Conservation (phyloP, 2,888 invertebrate genomes). For the Chymomyza procnemis region DNA sequence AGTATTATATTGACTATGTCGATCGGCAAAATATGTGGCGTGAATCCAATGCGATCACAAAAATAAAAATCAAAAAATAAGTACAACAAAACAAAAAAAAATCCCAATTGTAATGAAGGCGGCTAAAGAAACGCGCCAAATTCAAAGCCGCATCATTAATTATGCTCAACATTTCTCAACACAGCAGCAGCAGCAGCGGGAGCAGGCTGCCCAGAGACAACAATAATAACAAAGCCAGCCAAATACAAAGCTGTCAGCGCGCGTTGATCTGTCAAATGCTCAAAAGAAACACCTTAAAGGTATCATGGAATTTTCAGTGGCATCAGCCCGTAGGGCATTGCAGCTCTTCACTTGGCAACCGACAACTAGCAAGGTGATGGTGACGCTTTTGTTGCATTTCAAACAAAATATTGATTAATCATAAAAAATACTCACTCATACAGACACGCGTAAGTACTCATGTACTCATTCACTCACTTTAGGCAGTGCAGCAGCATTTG, state of each 20-base stretch:
- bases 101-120: background rate
- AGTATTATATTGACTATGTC: background rate
- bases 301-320: slow-evolving; percentile 29
- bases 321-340: slow-evolving; percentile 28
- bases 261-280: slow-evolving; percentile 70
- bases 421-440: slow-evolving; percentile 29
- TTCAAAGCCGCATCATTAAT: slow-evolving; percentile 73
- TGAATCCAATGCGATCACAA: slow-evolving; percentile 65
- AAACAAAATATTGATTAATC: slow-evolving; percentile 72
- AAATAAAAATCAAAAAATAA: no score
- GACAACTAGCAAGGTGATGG: slow-evolving; percentile 4
- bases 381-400: slow-evolving; percentile 67
- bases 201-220: slow-evolving; percentile 6
- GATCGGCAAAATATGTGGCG: slow-evolving; percentile 35
- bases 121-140: slow-evolving; percentile 28
- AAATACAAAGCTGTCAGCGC: slow-evolving; percentile 67
- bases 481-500: background rate
- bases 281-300: slow-evolving; percentile 52
- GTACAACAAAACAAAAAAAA: slow-evolving; percentile 3
- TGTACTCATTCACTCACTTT: background rate
- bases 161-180: slow-evolving; percentile 65
- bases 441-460: background rate
- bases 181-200: slow-evolving; percentile 26
- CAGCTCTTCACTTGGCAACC: slow-evolving; percentile 47
- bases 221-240: slow-evolving; percentile 1